Evolutionary conservation across 1,140 invertebrate genomes (phyloP).

Genomic region (Wasmannia auropunctata): DNA sequence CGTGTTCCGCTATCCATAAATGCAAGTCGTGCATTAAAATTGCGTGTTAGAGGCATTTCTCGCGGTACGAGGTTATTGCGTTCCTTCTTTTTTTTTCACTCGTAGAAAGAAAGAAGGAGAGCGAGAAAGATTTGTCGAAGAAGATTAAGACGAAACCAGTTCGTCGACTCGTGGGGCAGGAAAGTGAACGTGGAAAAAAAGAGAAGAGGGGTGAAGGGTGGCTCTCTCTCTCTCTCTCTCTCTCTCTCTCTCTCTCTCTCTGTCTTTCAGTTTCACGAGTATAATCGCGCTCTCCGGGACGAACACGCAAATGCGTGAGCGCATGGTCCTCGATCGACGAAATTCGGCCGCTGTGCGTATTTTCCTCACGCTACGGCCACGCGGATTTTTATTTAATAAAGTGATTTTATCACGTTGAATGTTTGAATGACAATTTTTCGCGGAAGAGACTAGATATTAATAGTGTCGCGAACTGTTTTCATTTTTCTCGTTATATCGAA

Average conservation of each 20-base stretch:
- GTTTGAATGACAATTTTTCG: not conserved
- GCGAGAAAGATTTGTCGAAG: slow-evolving; percentile 71
- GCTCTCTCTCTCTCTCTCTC: no score
- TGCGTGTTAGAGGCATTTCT: slow-evolving; percentile 38
- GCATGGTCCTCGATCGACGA: not conserved
- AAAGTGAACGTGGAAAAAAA: slow-evolving; percentile 31
- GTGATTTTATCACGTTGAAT: not conserved
- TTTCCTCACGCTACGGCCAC: not conserved
- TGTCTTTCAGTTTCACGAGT: slow-evolving; percentile 9
- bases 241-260: no score
- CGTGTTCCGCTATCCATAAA: slow-evolving; percentile 26
- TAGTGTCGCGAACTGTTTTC: not conserved
- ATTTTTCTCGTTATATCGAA: not conserved
- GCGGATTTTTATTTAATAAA: slow-evolving; percentile 30
- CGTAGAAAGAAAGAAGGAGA: not conserved
- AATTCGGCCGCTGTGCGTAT: not conserved
- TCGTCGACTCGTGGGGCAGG: slow-evolving; percentile 58
- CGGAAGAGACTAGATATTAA: not conserved
- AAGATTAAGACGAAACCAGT: slow-evolving; percentile 78
- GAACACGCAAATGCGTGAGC: slow-evolving; percentile 59
- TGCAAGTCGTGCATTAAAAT: slow-evolving; percentile 38
- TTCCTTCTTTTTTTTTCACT: slow-evolving; percentile 52
- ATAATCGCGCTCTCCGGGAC: slow-evolving; percentile 59
- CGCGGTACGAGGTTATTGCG: slow-evolving; percentile 6
- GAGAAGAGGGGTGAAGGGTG: not conserved